Evolutionary conservation across 2,113 vertebrate species (phyloP).

Genomic region (Tetrao urogallus): DNA sequence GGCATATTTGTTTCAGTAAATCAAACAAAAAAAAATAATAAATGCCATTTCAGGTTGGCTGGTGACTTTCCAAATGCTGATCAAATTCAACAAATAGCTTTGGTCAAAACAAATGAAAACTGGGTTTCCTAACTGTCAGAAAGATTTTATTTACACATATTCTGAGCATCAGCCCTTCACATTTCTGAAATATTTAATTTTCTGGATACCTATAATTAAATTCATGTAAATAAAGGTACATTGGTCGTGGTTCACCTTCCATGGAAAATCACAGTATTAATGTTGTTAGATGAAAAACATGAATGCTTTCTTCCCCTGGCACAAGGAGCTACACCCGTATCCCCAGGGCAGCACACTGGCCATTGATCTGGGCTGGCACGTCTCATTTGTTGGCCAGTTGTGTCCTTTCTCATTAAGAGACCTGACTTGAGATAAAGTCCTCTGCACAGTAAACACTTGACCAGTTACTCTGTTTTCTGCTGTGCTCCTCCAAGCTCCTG

Average conservation of each 20-base stretch:
- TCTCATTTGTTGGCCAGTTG: not conserved
- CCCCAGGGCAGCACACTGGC: not conserved
- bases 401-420: not conserved
- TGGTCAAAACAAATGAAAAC: not conserved
- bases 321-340: accelerated
- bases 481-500: not conserved
- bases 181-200: slow-evolving; percentile 27
- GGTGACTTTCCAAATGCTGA: not conserved
- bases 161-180: not conserved
- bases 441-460: not conserved
- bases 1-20: slow-evolving; percentile 11
- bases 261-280: not conserved
- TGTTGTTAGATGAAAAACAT: not conserved
- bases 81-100: not conserved
- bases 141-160: slow-evolving; percentile 6
- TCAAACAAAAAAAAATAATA: accelerated
- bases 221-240: not conserved
- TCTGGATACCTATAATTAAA: not conserved
- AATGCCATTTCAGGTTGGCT: not conserved
- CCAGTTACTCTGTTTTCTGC: not conserved
- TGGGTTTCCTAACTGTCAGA: not conserved
- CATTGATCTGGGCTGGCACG: not conserved
- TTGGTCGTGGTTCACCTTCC: not conserved
- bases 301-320: not conserved
- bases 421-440: not conserved